A percentile compares a stretch with the other conserved stretches of the same genome.
Conservation (phyloP, 2,797 vertebrate genomes). For the Spondyliosoma cantharus region DNA sequence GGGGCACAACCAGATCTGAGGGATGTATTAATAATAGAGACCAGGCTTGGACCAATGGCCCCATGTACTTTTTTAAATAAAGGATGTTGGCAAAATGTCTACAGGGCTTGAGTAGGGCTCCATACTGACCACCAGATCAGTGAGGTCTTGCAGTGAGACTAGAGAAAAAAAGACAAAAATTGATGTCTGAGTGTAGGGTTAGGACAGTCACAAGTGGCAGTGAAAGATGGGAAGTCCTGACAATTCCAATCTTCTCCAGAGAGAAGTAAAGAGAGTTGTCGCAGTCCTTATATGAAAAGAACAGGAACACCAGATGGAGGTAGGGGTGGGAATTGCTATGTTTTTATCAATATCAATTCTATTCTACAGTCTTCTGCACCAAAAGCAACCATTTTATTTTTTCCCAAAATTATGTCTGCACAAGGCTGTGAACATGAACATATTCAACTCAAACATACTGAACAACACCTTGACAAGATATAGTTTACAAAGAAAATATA, state of each 20-base stretch:
- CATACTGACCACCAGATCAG: neutral
- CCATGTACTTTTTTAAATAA: neutral
- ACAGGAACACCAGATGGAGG: too few species aligned
- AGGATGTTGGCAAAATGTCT: neutral
- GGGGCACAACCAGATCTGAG: slow-evolving; percentile 1
- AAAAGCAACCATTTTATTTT: too few species aligned
- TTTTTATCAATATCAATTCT: too few species aligned
- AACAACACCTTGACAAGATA: too few species aligned
- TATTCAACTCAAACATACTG: too few species aligned
- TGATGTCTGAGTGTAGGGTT: too few species aligned
- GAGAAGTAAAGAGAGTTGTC: neutral
- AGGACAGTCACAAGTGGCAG: too few species aligned
- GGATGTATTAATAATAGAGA: neutral
- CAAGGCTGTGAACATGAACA: too few species aligned
- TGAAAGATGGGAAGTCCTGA: neutral
- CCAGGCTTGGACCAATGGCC: neutral
- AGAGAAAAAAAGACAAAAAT: neutral
- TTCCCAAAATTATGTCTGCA: too few species aligned
- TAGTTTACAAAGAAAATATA: too few species aligned
- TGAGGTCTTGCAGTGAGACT: neutral
- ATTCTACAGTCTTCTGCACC: too few species aligned
- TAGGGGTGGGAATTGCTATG: too few species aligned
- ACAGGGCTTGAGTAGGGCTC: neutral
- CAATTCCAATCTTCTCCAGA: neutral
- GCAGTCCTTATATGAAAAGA: neutral